Conservation (phyloP, 2,113 vertebrate genomes). For the Ochotona princeps region DNA sequence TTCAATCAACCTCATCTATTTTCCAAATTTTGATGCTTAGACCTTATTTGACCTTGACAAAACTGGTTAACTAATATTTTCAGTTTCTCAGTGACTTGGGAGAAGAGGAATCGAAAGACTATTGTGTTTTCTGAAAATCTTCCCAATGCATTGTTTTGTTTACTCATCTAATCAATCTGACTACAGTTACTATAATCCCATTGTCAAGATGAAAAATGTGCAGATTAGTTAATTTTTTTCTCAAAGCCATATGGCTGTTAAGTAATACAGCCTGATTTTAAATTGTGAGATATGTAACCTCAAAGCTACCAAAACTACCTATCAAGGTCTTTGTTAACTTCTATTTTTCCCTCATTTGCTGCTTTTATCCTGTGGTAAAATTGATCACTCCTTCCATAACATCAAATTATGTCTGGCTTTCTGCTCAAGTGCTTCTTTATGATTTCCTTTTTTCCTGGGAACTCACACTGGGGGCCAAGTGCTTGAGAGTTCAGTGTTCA, state of each 20-base stretch:
- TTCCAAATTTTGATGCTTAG: neutral
- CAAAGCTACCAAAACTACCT: neutral
- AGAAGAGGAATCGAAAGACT: neutral
- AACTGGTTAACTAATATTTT: neutral
- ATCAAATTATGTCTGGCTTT: neutral
- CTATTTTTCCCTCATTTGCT: neutral
- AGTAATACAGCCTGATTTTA: neutral
- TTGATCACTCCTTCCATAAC: neutral
- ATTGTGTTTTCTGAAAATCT: neutral
- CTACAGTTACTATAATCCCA: neutral
- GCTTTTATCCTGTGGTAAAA: neutral
- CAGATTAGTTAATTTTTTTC: neutral
- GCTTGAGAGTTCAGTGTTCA: neutral
- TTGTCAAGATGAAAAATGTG: conserved; percentile 15
- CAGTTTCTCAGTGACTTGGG: neutral
- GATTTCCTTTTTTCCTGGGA: neutral
- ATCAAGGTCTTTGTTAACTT: neutral
- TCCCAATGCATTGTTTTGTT: conserved; percentile 10
- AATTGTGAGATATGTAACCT: neutral
- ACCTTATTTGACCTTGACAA: neutral
- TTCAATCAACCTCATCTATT: conserved; percentile 2
- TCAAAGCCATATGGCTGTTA: neutral
- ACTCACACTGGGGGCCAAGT: neutral
- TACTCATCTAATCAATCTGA: neutral
- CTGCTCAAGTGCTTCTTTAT: neutral